Percentiles rank a stretch among this genome's conserved stretches.
Conservation (phyloP, 2,888 invertebrate genomes). For the Phymatocera aterrima region DNA sequence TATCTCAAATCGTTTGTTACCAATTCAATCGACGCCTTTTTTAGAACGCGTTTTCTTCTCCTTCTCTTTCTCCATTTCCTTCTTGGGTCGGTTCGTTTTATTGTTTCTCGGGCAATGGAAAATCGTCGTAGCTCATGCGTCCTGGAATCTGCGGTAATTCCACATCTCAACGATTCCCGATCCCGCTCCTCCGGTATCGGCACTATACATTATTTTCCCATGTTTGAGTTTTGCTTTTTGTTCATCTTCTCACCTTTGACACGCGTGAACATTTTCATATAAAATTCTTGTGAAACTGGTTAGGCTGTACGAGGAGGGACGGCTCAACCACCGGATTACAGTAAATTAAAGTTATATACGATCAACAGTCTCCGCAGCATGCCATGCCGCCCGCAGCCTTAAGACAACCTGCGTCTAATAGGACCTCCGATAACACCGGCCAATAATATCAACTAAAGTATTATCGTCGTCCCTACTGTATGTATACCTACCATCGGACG, state of each 20-base stretch:
- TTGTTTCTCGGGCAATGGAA: not conserved
- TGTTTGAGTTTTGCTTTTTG: not conserved
- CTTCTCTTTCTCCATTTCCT: not conserved
- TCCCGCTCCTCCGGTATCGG: too few species aligned
- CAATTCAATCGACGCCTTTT: slow-evolving; percentile 6
- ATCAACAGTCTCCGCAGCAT: too few species aligned
- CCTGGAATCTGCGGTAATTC: too few species aligned
- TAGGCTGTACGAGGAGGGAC: not conserved
- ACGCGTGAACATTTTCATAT: too few species aligned
- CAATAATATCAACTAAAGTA: slow-evolving; percentile 65
- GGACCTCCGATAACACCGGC: slow-evolving; percentile 66
- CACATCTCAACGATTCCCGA: too few species aligned
- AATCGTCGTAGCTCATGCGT: not conserved
- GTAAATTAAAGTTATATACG: slow-evolving; percentile 61
- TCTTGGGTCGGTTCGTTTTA: not conserved
- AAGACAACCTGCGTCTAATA: slow-evolving; percentile 66
- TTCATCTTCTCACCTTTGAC: slow-evolving; percentile 5
- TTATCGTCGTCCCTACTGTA: slow-evolving; percentile 51
- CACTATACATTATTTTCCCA: not conserved
- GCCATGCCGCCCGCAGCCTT: too few species aligned
- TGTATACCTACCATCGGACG: not conserved
- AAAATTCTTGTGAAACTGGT: slow-evolving; percentile 34
- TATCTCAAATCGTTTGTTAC: slow-evolving; percentile 27
- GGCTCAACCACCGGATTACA: slow-evolving; percentile 36
- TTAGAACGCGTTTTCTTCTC: not conserved